Evolutionary conservation across 2,888 invertebrate species (phyloP).

Genomic region (Yponomeuta evonymella): DNA sequence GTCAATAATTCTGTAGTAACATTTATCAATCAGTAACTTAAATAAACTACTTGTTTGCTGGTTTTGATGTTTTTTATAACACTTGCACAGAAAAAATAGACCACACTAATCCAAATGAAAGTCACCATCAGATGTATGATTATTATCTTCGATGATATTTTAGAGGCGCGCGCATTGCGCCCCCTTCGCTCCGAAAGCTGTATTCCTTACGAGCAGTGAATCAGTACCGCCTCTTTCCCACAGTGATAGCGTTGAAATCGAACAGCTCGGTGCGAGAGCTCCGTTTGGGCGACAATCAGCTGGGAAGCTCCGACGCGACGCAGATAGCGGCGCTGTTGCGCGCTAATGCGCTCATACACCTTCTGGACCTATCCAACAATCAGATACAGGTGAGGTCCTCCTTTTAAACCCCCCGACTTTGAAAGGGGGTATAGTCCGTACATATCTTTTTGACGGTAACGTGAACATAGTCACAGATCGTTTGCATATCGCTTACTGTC

Average conservation of each 20-base stretch:
- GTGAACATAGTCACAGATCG: too few relatives aligned
- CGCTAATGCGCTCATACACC: conserved; percentile 83
- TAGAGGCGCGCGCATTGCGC: neutral
- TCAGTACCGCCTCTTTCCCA: conserved; percentile 32
- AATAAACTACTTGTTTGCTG: too few relatives aligned
- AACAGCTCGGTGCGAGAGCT: conserved; percentile 87
- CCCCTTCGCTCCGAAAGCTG: neutral
- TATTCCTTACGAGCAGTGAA: neutral
- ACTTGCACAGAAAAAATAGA: too few relatives aligned
- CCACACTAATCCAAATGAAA: too few relatives aligned
- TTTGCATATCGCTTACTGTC: too few relatives aligned
- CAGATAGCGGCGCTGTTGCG: conserved; percentile 85
- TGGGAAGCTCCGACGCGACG: conserved; percentile 84
- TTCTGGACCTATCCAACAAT: conserved; percentile 88
- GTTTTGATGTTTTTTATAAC: too few relatives aligned
- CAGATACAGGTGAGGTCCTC: conserved; percentile 62
- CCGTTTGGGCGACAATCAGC: conserved; percentile 87
- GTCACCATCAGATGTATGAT: too few relatives aligned
- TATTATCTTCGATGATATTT: too few relatives aligned
- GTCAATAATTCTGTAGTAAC: too few relatives aligned
- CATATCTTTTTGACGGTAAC: too few relatives aligned
- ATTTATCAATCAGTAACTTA: too few relatives aligned
- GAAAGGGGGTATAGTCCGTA: neutral
- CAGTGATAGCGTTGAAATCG: conserved; percentile 87
- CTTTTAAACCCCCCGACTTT: neutral